Evolutionary conservation across 2,797 vertebrate species (phyloP).

Genomic region (Periophthalmus magnuspinnatus): DNA sequence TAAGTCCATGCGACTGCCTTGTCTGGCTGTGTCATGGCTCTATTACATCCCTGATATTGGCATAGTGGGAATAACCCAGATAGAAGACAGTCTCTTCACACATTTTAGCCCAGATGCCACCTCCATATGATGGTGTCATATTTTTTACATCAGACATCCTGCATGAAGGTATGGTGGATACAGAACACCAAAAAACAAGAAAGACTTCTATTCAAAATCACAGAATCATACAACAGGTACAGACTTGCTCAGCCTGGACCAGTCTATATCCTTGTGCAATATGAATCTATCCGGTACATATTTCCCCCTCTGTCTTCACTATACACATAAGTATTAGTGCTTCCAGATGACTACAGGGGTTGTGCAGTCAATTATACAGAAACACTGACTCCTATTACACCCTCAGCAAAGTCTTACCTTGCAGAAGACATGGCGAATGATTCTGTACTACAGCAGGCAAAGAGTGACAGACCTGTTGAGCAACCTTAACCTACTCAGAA

Average conservation of each 20-base stretch:
- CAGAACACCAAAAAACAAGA: background rate
- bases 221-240: background rate
- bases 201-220: constrained; percentile 8
- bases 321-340: constrained; percentile 19
- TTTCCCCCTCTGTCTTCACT: constrained; percentile 14
- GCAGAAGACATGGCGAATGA: constrained; percentile 66
- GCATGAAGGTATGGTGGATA: background rate
- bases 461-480: constrained; percentile 63
- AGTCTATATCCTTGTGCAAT: constrained; percentile 1
- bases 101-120: constrained; percentile 15
- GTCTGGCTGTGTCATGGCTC: background rate
- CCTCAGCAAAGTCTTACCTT: constrained; percentile 67
- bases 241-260: background rate
- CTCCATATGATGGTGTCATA: constrained; percentile 15
- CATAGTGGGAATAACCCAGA: constrained; percentile 41
- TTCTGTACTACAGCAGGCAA: constrained; percentile 24
- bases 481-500: constrained; percentile 42
- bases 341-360: constrained; percentile 32
- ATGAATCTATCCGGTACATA: background rate
- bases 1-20: background rate
- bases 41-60: constrained; percentile 2
- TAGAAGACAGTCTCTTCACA: constrained; percentile 11
- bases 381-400: constrained; percentile 2
- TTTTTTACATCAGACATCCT: background rate
- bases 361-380: constrained; percentile 36